A percentile compares a stretch with the other conserved stretches of the same genome.
These are phyloP conservation scores for Sinocyclocheilus maitianheensis DNA, from an alignment of 2,113 vertebrate species.

Conservation along the genomic window DNA sequence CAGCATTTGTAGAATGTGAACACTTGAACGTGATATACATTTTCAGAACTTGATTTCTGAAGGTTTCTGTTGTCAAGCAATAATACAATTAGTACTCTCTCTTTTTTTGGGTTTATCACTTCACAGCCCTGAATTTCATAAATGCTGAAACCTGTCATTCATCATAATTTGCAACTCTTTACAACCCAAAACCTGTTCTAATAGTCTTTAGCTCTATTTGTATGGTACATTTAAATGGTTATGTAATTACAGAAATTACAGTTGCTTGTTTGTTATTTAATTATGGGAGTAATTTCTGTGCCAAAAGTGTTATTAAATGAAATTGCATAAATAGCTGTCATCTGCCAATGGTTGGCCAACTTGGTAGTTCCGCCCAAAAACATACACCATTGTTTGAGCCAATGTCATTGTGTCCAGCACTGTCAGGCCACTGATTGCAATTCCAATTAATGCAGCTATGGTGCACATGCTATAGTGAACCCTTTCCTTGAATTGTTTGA, in stretches of 20 bases:
- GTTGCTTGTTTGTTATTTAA: background rate
- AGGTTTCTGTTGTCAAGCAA: slow-evolving; percentile 2
- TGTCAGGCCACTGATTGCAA: background rate
- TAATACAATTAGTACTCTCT: background rate
- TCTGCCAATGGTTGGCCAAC: background rate
- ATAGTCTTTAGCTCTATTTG: no score
- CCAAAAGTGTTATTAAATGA: background rate
- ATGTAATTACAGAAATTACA: no score
- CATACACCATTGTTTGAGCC: background rate
- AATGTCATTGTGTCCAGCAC: background rate
- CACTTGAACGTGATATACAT: slow-evolving; percentile 49
- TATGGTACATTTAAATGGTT: no score
- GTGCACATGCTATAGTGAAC: background rate
- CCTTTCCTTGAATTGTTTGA: no score
- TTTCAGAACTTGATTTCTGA: slow-evolving; percentile 31
- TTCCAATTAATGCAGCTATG: background rate
- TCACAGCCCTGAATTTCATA: no score
- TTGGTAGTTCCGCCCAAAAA: no score
- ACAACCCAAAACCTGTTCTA: no score
- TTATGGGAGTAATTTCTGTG: background rate
- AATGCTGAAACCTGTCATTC: no score
- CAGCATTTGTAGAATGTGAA: slow-evolving; percentile 42
- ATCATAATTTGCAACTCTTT: no score
- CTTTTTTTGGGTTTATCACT: no score
- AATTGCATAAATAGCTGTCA: background rate